Evolutionary conservation across 2,113 vertebrate species (phyloP).

Genomic region (Catharus bicknelli): DNA sequence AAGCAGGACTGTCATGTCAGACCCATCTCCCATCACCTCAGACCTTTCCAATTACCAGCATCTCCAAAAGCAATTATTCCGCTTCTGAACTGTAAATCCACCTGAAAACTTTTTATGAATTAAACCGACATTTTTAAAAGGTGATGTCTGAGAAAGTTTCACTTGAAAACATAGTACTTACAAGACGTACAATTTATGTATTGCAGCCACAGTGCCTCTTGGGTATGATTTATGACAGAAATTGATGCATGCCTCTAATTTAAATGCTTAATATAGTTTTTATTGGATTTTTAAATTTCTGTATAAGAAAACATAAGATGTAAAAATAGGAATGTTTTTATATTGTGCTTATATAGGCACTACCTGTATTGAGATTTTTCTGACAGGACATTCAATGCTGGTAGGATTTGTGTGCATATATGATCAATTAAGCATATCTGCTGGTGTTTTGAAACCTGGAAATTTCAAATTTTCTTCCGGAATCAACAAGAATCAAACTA

Average conservation of each 20-base stretch:
- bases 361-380: neutral
- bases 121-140: neutral
- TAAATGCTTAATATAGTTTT: neutral
- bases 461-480: neutral
- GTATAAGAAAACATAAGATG: neutral
- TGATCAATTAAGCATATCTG: neutral
- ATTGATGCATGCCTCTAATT: neutral
- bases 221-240: neutral
- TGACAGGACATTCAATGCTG: neutral
- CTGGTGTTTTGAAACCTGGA: neutral
- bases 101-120: neutral
- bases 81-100: neutral
- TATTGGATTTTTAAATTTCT: neutral
- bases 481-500: neutral
- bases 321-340: neutral
- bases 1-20: constrained; percentile 6
- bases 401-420: neutral
- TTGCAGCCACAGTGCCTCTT: neutral
- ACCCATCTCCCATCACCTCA: neutral
- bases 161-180: neutral
- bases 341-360: neutral
- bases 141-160: neutral
- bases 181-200: neutral
- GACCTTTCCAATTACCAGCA: neutral
- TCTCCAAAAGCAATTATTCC: neutral